Evolutionary conservation across 2,888 invertebrate genomes (phyloP).

Genomic region (Melanostoma scalare): DNA sequence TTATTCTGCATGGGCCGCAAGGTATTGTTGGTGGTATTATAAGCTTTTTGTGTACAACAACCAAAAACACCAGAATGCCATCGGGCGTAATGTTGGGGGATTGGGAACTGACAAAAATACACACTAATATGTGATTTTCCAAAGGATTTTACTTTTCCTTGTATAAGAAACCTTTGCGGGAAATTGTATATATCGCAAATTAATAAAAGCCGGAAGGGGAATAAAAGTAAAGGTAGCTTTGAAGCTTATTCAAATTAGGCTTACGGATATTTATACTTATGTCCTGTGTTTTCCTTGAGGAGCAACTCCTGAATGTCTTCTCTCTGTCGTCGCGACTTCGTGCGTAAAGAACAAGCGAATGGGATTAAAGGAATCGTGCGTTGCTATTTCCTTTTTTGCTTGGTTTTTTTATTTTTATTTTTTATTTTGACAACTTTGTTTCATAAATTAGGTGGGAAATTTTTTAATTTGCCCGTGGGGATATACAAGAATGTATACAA

Average conservation of each 20-base stretch:
- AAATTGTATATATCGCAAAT: slow-evolving; percentile 52
- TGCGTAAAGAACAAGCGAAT: slow-evolving; percentile 52
- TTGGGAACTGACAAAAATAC: slow-evolving; percentile 29
- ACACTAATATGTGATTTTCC: slow-evolving; percentile 54
- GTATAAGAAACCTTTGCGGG: slow-evolving; percentile 13
- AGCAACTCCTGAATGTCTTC: slow-evolving; percentile 34
- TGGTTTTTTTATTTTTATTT: background rate
- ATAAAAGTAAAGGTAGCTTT: slow-evolving; percentile 45
- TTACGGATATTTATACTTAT: slow-evolving; percentile 49
- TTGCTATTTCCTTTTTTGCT: slow-evolving; percentile 5
- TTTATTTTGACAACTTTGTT: slow-evolving; percentile 47
- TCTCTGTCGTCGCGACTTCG: slow-evolving; percentile 20
- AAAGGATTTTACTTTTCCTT: slow-evolving; percentile 46
- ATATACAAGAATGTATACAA: slow-evolving; percentile 19
- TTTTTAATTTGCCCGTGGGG: slow-evolving; percentile 48
- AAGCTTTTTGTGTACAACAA: slow-evolving; percentile 29
- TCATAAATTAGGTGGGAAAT: slow-evolving; percentile 61
- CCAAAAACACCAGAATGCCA: background rate
- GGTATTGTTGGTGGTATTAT: slow-evolving; percentile 42
- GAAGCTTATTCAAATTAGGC: slow-evolving; percentile 58
- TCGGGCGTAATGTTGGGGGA: background rate
- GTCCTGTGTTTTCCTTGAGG: slow-evolving; percentile 28
- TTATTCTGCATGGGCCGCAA: slow-evolving; percentile 48
- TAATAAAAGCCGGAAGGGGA: slow-evolving; percentile 45
- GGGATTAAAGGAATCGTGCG: slow-evolving; percentile 58